Evolutionary conservation across 1,140 invertebrate genomes (phyloP), one percentile per base, ranked within the genome.

Genomic region (Steinernema khuongi): DNA sequence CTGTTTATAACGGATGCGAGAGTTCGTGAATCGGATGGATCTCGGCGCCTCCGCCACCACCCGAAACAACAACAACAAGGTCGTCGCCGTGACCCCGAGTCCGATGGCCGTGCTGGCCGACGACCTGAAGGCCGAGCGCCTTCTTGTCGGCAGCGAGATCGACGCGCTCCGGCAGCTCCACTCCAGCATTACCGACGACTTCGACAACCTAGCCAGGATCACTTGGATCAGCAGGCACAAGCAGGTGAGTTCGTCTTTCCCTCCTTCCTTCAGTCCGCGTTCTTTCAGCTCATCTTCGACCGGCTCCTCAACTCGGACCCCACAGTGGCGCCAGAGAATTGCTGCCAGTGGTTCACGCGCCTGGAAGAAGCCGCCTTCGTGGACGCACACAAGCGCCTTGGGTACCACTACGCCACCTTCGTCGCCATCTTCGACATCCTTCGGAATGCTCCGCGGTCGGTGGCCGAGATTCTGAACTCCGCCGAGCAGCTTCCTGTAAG

Each of bases 371-470:
- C 50, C 4, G 11, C 7, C 4, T 60, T 60, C 19, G 50, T 60
- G 7, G 50, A 60, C 86, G 92, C 91, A 30, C 93, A 94, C 84
- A 93, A 94, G 87, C 89, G 90, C 67, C 86, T 96, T 69, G 90
- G 91, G 80, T 92, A 92, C 83, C 83, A 79, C 76, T 68, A 74
- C 68, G 77, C 76, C 70, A 76, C 19, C 69, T 79, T 78, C 50
- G 73, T 76, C 66, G 79, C 71, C 70, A 72, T 74, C 28, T 82
- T 43, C 75, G 77, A 43, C 31, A 68, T 66, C 19, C 44, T 76
- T 36, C 71, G 50, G 74, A 68, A 70, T n/a, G 73, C 80, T 33
- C 79, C 85, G 14, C 73, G 71, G 69, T 72, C 76, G 18, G 74
- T 85, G 17, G 79, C 86, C 67, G 80, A 79, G 31, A 74, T 79